Base-by-base conservation (phyloP, 2,888 invertebrate genomes). In the Xylocampa areola region DNA sequence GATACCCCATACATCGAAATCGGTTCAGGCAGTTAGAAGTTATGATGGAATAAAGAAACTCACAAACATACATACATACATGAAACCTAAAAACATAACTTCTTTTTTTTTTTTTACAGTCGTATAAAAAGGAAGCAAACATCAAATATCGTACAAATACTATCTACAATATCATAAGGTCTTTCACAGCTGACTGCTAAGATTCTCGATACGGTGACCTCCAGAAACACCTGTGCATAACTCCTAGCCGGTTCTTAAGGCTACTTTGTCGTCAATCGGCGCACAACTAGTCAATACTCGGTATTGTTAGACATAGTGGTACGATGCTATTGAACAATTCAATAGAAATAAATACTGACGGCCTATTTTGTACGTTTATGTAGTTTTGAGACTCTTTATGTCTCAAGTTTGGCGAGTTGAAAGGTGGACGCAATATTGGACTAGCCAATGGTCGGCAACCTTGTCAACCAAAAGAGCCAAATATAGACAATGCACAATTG, bases 191-290 rank as follows among this genome's bases (percentile, higher is more conserved):
- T 71, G 72, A 71, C 53, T 48, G 54, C 10, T 66, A 54, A 54
- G 67, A 54, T 67, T 74, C 55, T 74, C 63, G 68, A 51, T 63
- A 58, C 41, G 16, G 35, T 67, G 75, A 74, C 72, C 72, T 72
- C 71, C 55, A 74, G 36, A 57, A 60, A 74, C 72, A 72, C 72
- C 72, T 72, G 71, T 66, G 55, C 63, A 67, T 71, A 72, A 43
- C 68, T 71, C 50, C 55, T 51, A 74, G 72, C 67, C 63, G 67
- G 75, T 74, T 74, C 45, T 62, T 29, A 70, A 74, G 71, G 66
- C 71, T 66, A 62, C 44, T 37, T 73, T 60, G 57, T 66, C 45
- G 71, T 66, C 57, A 64, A 54, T 59, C 43, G 30, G 10, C 48
- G 59, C 37, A 10, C 11, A 47, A 44, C 19, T 60, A 50, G 48